A percentile compares a stretch with the other conserved stretches of the same genome.
phyloP scores from a whole-genome alignment of 2,797 vertebrate genomes.

The Rhynchonycteris naso region DNA sequence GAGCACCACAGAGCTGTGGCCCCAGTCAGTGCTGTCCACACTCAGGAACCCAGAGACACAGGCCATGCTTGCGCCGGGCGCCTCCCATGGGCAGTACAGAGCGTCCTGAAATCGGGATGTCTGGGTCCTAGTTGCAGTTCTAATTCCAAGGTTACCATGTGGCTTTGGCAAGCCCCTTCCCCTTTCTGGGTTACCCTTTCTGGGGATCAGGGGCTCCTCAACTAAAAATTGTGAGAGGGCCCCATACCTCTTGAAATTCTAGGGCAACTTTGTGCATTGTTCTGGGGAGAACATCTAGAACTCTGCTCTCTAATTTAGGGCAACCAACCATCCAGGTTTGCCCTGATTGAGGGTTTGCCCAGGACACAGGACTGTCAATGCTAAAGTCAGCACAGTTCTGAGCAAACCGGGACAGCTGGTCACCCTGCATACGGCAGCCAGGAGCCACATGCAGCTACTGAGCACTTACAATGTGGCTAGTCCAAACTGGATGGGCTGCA shows the following conservation, averaged over 20 bases:
- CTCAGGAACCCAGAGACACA: rapidly evolving
- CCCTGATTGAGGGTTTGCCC: not conserved
- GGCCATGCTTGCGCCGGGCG: rapidly evolving
- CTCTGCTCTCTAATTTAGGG: not conserved
- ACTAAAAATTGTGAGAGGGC: not conserved
- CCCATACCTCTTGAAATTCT: no score
- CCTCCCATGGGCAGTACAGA: rapidly evolving
- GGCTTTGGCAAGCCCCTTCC: not conserved
- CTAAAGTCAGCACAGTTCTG: not conserved
- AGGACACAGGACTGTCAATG: not conserved
- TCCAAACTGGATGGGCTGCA: not conserved
- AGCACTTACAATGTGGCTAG: not conserved
- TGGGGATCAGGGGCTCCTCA: not conserved
- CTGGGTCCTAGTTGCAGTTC: not conserved
- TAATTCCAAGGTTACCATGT: not conserved
- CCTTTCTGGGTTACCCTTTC: not conserved
- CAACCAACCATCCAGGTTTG: not conserved
- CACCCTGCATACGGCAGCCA: not conserved
- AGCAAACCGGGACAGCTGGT: not conserved
- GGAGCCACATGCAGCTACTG: not conserved
- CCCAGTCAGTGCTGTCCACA: not conserved
- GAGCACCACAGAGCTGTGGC: rapidly evolving
- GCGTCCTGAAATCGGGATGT: not conserved
- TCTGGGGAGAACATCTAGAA: not conserved
- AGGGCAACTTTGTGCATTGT: not conserved